Conservation (phyloP, 2,797 vertebrate species). For the Hylomyscus alleni region DNA sequence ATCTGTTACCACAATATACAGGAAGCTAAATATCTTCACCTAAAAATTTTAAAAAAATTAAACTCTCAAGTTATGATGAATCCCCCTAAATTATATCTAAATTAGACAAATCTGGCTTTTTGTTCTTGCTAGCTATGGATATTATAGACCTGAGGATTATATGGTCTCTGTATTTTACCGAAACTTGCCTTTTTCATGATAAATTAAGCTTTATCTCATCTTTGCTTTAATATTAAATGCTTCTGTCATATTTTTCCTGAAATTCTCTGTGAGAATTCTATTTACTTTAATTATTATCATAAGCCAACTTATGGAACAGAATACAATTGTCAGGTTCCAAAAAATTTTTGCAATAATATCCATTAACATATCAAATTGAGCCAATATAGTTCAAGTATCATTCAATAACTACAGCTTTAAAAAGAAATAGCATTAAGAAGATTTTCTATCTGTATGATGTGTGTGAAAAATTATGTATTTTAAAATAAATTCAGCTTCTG, state of each 20-base stretch:
- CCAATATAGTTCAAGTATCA: slow-evolving; percentile 75
- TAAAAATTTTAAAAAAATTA: background rate
- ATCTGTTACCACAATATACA: background rate
- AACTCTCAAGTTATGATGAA: background rate
- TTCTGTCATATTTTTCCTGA: background rate
- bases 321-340: background rate
- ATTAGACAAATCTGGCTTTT: background rate
- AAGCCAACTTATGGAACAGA: background rate
- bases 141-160: background rate
- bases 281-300: slow-evolving; percentile 1
- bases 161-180: background rate
- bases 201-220: background rate
- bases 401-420: slow-evolving; percentile 81
- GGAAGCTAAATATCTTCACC: background rate
- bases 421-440: slow-evolving; percentile 76
- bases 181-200: background rate
- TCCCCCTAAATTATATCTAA: background rate
- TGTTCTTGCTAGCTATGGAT: background rate
- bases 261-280: background rate
- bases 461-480: slow-evolving; percentile 70
- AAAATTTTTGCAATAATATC: background rate
- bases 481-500: slow-evolving; percentile 79
- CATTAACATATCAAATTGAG: slow-evolving; percentile 25
- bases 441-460: slow-evolving; percentile 78
- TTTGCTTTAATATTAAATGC: background rate